Percentiles rank a stretch among this genome's conserved stretches.
These are phyloP conservation scores for Mythimna vitellina DNA, from an alignment of 2,888 invertebrate species.

Conservation along the genomic window DNA sequence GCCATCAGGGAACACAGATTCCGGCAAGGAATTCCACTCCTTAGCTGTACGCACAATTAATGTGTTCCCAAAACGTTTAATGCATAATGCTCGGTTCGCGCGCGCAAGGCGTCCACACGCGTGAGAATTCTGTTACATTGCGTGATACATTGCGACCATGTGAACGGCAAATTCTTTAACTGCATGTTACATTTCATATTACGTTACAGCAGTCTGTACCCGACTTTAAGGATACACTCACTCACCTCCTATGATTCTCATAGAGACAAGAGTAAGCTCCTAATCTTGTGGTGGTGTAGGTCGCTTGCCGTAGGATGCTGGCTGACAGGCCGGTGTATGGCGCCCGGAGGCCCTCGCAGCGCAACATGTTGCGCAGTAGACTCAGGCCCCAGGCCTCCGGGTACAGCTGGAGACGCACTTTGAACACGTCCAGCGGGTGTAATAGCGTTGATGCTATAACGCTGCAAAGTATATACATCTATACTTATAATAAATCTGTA, in stretches of 20 bases:
- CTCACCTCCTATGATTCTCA: conserved; percentile 91
- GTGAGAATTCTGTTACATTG: no score
- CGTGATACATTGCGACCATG: no score
- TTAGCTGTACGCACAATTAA: no score
- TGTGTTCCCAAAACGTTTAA: no score
- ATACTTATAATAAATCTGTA: no score
- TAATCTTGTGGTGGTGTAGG: conserved; percentile 98
- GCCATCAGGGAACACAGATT: no score
- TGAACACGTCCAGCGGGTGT: conserved; percentile 98
- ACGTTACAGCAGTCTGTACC: no score
- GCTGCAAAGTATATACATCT: conserved; percentile 84
- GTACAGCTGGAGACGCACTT: conserved; percentile 98
- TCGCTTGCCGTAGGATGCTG: conserved; percentile 97
- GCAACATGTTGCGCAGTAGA: conserved; percentile 92
- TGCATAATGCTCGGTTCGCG: no score
- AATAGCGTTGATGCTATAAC: conserved; percentile 97
- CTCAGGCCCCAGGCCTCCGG: conserved; percentile 94
- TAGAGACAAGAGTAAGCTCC: conserved; percentile 97
- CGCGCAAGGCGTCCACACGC: no score
- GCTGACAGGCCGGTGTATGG: conserved; percentile 97
- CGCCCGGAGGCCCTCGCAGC: conserved; percentile 95
- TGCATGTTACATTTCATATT: no score
- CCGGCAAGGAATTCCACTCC: no score
- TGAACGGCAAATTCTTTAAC: no score
- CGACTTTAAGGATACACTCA: neutral